Evolutionary conservation across 2,113 vertebrate species (phyloP), one percentile per base, ranked within the genome.

Genomic region (Balaenoptera acutorostrata): DNA sequence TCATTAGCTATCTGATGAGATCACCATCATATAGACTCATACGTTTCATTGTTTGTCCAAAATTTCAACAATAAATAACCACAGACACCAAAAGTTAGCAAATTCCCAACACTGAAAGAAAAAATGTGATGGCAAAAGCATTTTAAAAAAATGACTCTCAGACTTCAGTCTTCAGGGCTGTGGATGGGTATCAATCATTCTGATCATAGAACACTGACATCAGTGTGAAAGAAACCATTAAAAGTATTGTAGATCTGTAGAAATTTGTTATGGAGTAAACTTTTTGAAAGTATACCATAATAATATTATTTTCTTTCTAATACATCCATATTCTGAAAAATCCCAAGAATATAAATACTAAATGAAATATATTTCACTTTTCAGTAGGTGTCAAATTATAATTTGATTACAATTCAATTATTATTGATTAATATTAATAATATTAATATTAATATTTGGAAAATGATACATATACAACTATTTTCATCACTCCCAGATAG

Each of bases 311-410:
- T 85, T 89, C 55, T 95, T 93, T 81, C 36, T 52, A 83, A 71
- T 63, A 63, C 36, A 93, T 29, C 20, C 20, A 78, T 78, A 63
- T 78, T 87, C 93, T 77, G 46, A 72, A 72, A 88, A 52, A 27
- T 78, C 46, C 29, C 15, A 80, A 93, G 55, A 96, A 59, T 61
- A 91, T 44, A 90, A 93, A 66, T 33, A 39, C 36, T 49, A 13
- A 91, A 92, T 83, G 39, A 93, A 90, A 93, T 61, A 18, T 46
- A 95, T 88, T 31, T 92, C 10, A 84, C 31, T 55, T 90, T 83
- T 87, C 29, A 84, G 63, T 82, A 63, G 64, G 23, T 94, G 81
- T 90, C 36, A 95, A 97, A 49, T 92, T n/a, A 86, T 90, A 46
- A 87, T 74, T 57, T 84, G 21, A 84, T 88, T 87, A 49, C 31